These are phyloP conservation scores for Dione vanillae DNA, from an alignment of 2,888 invertebrate genomes.

Conservation along the genomic window DNA sequence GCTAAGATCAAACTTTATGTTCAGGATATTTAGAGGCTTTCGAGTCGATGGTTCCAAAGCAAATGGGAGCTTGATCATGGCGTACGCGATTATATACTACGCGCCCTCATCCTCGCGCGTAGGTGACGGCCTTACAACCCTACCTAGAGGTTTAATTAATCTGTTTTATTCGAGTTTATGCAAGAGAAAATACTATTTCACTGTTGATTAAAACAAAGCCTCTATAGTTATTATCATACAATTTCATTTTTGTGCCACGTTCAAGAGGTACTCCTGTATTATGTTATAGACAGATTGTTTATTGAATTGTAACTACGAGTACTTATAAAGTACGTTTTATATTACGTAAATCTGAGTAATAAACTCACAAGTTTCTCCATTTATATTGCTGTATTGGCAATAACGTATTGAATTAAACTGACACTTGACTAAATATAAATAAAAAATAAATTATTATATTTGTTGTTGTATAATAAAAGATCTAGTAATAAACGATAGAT, in stretches of 20 bases:
- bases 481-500: background rate
- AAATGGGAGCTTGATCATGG: constrained; percentile 70
- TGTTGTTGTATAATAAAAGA: background rate
- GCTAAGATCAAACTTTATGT: constrained; percentile 6
- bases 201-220: constrained; percentile 23
- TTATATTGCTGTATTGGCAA: constrained; percentile 8
- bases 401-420: background rate
- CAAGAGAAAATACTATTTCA: constrained; percentile 34
- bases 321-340: constrained; percentile 1
- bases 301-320: background rate
- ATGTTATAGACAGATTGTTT: background rate
- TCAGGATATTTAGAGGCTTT: constrained; percentile 49
- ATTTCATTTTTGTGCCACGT: constrained; percentile 6
- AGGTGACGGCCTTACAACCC: constrained; percentile 52
- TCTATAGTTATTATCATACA: background rate
- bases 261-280: constrained; percentile 6
- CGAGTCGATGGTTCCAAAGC: constrained; percentile 63
- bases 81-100: constrained; percentile 70
- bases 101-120: constrained; percentile 58
- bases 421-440: background rate
- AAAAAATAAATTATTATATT: background rate
- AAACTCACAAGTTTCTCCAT: background rate
- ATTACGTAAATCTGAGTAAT: background rate
- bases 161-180: constrained; percentile 33
- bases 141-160: constrained; percentile 38